Base-by-base conservation (phyloP, 2,797 vertebrate genomes). In the Eidolon dupreanum region DNA sequence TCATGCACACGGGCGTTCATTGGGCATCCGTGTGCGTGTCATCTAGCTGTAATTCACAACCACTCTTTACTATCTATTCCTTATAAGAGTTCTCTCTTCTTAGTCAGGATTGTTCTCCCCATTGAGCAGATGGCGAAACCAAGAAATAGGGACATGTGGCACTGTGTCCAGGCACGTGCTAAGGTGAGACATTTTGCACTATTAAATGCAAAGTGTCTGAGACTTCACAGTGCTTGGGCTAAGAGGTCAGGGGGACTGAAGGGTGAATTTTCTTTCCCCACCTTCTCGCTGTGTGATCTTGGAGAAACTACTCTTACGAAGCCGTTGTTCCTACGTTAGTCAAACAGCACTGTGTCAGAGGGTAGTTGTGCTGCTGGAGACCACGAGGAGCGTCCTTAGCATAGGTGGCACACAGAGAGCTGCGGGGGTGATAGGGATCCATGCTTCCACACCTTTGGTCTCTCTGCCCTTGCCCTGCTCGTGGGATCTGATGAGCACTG, bases 401-500 rank as follows among this genome's bases (percentile, higher is more conserved):
- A 26, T 7, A 43, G 31, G 9, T 13, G 26, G 41, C 17, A 38
- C 8, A 16, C 31, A 53, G 24, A 46, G 38, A 66, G 7, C 2
- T 8, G 31, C 19, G 1, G 5, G 17, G 26, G 2, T 5, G 43
- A 7, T 3, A 12, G 53, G 13, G 33, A 6, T 74, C 24, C 49
- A 3, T 4, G 17, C 75, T 61, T 85, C 51, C 43, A n/a, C 0
- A 15, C 49, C 49, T 49, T 17, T 57, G 3, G 10, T 7, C 75
- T 75, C 43, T 55, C 61, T 20, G n/a, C n/a, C 22, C 13, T 22
- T n/a, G 13, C 3, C 9, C 6, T 31, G n/a, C 38, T 22, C 1
- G 0, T 22, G 10, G 24, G 2, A 53, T 24, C 41, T 57, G 61
- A 15, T 9, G n/a, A 82, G 20, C 19, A 19, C 0, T 1, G 61